phyloP scores from a whole-genome alignment of 2,888 invertebrate species.

The Gandaritis pyraliata region DNA sequence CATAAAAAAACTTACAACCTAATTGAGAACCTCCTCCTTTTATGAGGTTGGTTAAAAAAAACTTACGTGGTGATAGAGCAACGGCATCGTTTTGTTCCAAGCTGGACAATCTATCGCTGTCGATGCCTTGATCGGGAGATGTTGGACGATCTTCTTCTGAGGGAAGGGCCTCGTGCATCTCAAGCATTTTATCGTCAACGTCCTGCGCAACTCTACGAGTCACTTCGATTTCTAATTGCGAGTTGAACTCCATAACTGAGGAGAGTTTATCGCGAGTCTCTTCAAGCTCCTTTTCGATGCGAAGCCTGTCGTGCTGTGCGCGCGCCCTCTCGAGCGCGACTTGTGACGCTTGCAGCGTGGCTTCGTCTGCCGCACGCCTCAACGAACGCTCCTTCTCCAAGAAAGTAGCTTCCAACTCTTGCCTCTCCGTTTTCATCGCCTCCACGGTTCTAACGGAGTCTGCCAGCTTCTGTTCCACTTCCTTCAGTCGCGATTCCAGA shows the following conservation, averaged over 20 bases:
- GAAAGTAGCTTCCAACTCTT: constrained; percentile 70
- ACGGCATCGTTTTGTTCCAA: constrained; percentile 84
- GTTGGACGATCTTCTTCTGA: constrained; percentile 79
- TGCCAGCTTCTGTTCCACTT: constrained; percentile 61
- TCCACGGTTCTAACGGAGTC: constrained; percentile 60
- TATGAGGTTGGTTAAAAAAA: too few relatives aligned
- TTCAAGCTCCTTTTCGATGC: constrained; percentile 86
- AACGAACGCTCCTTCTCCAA: constrained; percentile 82
- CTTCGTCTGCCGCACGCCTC: constrained; percentile 88
- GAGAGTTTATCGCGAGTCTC: constrained; percentile 80
- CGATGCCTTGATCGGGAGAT: constrained; percentile 95
- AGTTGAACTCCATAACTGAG: constrained; percentile 61
- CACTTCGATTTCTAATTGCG: constrained; percentile 75
- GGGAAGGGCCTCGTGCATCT: constrained; percentile 57
- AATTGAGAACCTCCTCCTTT: too few relatives aligned
- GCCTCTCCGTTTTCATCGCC: constrained; percentile 67
- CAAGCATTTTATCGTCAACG: constrained; percentile 61
- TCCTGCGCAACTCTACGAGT: constrained; percentile 69
- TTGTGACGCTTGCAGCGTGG: constrained; percentile 89
- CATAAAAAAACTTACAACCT: too few relatives aligned
- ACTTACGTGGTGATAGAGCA: constrained; percentile 75
- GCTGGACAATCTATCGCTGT: constrained; percentile 90
- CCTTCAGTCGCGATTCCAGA: constrained; percentile 62
- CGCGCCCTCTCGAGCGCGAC: constrained; percentile 89
- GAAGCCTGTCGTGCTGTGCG: constrained; percentile 87